phyloP scores from a whole-genome alignment of 2,888 invertebrate genomes.

The Nebria salina region DNA sequence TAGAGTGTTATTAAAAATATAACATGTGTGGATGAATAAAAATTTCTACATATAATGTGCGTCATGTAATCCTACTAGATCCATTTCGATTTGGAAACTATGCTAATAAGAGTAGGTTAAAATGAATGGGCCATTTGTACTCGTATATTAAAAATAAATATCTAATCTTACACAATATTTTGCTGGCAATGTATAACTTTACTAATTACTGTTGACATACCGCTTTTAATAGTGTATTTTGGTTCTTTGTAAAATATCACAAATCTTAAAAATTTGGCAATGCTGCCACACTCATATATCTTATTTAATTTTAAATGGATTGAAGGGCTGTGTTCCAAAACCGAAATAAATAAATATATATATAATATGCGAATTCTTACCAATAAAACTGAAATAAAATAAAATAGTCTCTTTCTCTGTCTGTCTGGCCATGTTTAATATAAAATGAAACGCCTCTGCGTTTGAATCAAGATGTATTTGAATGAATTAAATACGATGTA shows the following conservation, averaged over 20 bases:
- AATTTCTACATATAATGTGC: neutral
- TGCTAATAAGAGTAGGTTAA: conserved; percentile 1
- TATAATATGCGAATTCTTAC: neutral
- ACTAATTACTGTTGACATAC: conserved; percentile 44
- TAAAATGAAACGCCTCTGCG: no score
- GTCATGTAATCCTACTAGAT: neutral
- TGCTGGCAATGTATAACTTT: conserved; percentile 37
- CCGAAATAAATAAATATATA: neutral
- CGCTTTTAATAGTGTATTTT: conserved; percentile 12
- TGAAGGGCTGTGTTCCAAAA: neutral
- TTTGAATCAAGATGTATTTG: no score
- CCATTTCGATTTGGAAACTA: neutral
- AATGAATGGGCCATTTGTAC: neutral
- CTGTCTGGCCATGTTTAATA: no score
- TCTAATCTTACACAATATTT: neutral
- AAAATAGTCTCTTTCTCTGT: no score
- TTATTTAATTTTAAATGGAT: conserved; percentile 37
- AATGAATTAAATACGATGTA: neutral
- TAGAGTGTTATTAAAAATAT: neutral
- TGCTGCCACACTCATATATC: conserved; percentile 38
- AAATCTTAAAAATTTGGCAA: conserved; percentile 43
- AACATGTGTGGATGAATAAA: no score
- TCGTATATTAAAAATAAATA: conserved; percentile 5
- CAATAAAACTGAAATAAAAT: neutral
- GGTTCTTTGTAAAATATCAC: conserved; percentile 9